phyloP scores from a whole-genome alignment of 2,113 vertebrate genomes.

The Sclerurus mexicanus region DNA sequence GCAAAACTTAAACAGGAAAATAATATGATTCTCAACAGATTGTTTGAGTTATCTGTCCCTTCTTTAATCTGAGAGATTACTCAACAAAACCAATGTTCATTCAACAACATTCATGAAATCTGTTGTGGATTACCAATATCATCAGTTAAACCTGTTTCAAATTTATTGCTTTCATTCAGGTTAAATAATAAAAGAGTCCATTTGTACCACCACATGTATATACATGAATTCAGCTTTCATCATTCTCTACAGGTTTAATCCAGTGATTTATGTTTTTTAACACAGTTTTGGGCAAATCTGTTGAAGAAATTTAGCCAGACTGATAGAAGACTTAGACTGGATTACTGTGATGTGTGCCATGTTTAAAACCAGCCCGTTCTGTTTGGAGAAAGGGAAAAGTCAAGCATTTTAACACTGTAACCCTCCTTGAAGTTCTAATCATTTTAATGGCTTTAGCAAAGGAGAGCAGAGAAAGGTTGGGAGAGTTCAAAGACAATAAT shows the following conservation, averaged over 20 bases:
- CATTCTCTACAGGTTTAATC: constrained; percentile 79
- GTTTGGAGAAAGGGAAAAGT: constrained; percentile 54
- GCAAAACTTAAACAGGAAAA: constrained; percentile 54
- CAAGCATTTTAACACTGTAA: constrained; percentile 48
- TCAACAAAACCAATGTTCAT: constrained; percentile 79
- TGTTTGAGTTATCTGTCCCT: constrained; percentile 73
- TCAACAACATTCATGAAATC: constrained; percentile 80
- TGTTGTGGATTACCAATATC: constrained; percentile 83
- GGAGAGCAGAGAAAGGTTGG: constrained; percentile 52
- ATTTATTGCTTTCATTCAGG: constrained; percentile 84
- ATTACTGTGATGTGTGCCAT: constrained; percentile 65
- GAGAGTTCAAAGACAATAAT: constrained; percentile 66
- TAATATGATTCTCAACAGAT: constrained; percentile 67
- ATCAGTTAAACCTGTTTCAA: constrained; percentile 82
- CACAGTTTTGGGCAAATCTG: constrained; percentile 73
- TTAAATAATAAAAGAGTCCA: constrained; percentile 82
- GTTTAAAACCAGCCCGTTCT: constrained; percentile 58
- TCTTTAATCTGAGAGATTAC: constrained; percentile 79
- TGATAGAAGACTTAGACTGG: constrained; percentile 69
- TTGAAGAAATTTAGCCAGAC: constrained; percentile 70
- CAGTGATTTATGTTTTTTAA: constrained; percentile 80
- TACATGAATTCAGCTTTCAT: constrained; percentile 82
- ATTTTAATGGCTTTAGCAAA: constrained; percentile 72
- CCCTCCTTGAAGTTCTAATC: constrained; percentile 63
- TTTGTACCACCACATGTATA: constrained; percentile 82